A percentile compares a stretch with the other conserved stretches of the same genome.
Conservation (phyloP, 2,797 vertebrate species). For the Pseudomugil gertrudae region DNA sequence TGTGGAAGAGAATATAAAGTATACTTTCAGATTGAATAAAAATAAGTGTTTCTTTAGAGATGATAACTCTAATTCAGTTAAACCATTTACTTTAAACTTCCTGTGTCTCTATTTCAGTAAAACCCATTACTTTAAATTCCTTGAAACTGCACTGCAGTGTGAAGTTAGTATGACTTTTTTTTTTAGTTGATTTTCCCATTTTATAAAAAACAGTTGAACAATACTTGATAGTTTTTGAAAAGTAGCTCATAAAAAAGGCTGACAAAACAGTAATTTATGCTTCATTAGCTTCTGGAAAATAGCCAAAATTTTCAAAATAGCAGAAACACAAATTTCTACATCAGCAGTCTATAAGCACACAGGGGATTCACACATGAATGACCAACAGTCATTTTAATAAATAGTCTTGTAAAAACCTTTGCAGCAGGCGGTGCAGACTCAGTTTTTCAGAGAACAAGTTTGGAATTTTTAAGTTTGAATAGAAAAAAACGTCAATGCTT, state of each 20-base stretch:
- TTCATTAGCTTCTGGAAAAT: constrained; percentile 18
- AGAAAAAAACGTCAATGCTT: background rate
- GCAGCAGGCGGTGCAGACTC: background rate
- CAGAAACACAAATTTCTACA: constrained; percentile 12
- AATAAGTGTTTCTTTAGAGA: constrained; percentile 22
- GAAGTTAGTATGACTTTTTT: background rate
- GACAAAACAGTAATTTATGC: constrained; percentile 8
- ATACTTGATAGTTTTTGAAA: constrained; percentile 11
- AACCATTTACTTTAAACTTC: background rate
- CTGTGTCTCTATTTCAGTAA: background rate
- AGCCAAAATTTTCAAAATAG: constrained; percentile 16
- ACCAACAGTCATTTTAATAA: background rate
- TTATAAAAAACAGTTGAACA: background rate
- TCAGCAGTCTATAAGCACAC: constrained; percentile 24
- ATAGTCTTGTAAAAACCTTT: constrained; percentile 13
- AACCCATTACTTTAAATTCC: background rate
- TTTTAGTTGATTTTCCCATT: background rate
- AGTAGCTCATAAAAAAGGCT: background rate
- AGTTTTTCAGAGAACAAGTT: constrained; percentile 3
- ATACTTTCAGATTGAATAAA: constrained; percentile 23
- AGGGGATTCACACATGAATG: constrained; percentile 17
- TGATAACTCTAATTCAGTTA: background rate
- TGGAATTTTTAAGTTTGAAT: background rate
- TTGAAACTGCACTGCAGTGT: background rate
- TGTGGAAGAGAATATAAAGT: constrained; percentile 9